These are phyloP conservation scores for Ophraella communa DNA, from an alignment of 2,888 invertebrate genomes.

Conservation along the genomic window DNA sequence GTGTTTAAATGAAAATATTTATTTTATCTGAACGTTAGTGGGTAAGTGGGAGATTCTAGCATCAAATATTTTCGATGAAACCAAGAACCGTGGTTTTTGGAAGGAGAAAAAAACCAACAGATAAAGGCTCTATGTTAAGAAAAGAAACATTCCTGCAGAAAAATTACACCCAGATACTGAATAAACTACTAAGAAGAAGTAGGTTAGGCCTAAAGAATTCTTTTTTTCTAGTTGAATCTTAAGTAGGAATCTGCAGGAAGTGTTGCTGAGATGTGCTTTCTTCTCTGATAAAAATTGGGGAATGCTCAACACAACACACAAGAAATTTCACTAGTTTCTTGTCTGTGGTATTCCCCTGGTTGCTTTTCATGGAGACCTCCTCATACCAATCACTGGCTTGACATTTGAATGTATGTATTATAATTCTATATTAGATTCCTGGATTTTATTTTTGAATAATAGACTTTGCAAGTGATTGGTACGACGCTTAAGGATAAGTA, in stretches of 20 bases:
- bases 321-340: not conserved
- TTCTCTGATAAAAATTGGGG: constrained; percentile 21
- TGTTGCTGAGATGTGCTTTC: constrained; percentile 31
- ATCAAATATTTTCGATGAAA: constrained; percentile 20
- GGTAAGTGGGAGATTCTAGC: constrained; percentile 17
- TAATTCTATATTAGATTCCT: not conserved
- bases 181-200: constrained; percentile 37
- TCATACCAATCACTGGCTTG: constrained; percentile 16
- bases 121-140: constrained; percentile 41
- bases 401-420: constrained; percentile 9
- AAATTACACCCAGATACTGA: constrained; percentile 43
- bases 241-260: constrained; percentile 48
- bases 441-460: constrained; percentile 1
- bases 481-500: constrained; percentile 35
- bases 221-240: constrained; percentile 37
- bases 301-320: not conserved
- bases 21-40: not conserved
- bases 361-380: constrained; percentile 12
- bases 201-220: constrained; percentile 50
- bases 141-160: constrained; percentile 43
- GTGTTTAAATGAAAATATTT: not conserved
- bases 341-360: no score
- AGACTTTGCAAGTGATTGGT: constrained; percentile 21
- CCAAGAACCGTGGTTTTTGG: constrained; percentile 43
- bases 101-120: constrained; percentile 26